Conservation (phyloP, 2,113 vertebrate genomes). For the Trachemys scripta region DNA sequence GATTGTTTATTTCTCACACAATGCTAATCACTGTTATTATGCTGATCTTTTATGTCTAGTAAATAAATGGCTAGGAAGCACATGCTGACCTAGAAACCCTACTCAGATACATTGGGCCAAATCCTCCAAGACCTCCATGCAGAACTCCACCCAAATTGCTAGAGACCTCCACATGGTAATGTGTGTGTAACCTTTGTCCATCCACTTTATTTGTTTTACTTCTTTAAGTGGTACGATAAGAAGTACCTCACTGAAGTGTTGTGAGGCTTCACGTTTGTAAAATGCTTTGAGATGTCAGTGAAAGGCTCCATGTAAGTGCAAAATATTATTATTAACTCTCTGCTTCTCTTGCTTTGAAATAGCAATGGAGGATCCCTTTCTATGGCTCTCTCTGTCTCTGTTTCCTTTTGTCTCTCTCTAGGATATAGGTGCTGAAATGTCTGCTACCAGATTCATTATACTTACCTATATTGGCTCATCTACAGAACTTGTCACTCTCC, state of each 20-base stretch:
- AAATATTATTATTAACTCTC: too few relatives aligned
- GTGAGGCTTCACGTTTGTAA: too few relatives aligned
- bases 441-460: background rate
- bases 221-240: too few relatives aligned
- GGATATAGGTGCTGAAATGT: constrained; percentile 24
- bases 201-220: background rate
- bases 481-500: background rate
- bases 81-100: background rate
- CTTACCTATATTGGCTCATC: constrained; percentile 8
- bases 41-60: background rate
- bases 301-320: too few relatives aligned
- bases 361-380: background rate
- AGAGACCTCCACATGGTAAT: background rate
- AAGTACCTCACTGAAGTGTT: too few relatives aligned
- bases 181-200: background rate
- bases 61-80: background rate
- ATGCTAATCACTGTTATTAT: background rate
- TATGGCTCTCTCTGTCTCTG: rapidly evolving
- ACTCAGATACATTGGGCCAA: background rate
- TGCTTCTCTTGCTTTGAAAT: background rate
- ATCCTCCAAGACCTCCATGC: background rate
- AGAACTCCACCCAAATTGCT: rapidly evolving
- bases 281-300: too few relatives aligned
- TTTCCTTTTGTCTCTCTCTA: background rate
- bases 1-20: background rate